These are phyloP conservation scores for Clarias laeviceps DNA, from an alignment of 2,797 vertebrate genomes.

Conservation along the genomic window DNA sequence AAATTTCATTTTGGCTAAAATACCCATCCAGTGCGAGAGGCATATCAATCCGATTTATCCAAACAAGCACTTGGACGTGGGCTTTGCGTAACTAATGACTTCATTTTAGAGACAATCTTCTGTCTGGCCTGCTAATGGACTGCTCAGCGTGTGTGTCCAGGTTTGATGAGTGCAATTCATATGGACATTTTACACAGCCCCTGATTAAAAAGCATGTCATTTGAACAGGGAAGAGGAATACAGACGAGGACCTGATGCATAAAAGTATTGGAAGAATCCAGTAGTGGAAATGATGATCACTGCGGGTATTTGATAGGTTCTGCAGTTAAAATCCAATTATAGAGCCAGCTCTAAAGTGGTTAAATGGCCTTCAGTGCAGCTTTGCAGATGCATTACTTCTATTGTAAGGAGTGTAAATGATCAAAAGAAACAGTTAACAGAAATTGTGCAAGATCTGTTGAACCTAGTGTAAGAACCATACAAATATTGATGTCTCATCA, in stretches of 20 bases:
- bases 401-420: constrained; percentile 66
- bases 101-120: constrained; percentile 81
- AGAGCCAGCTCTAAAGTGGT: constrained; percentile 65
- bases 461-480: constrained; percentile 2
- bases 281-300: constrained; percentile 72
- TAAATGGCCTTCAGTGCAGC: constrained; percentile 66
- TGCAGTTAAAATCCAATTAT: constrained; percentile 73
- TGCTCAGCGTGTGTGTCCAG: constrained; percentile 56
- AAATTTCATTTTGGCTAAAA: constrained; percentile 73
- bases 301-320: constrained; percentile 66
- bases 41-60: constrained; percentile 74
- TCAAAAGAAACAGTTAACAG: constrained; percentile 61
- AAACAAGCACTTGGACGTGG: constrained; percentile 77
- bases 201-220: constrained; percentile 76
- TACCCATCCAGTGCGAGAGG: constrained; percentile 68
- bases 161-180: constrained; percentile 76
- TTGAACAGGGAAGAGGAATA: constrained; percentile 69
- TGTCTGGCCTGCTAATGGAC: constrained; percentile 66
- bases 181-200: constrained; percentile 71
- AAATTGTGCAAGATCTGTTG: constrained; percentile 20
- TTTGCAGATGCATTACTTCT: constrained; percentile 66
- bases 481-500: constrained; percentile 20
- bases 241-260: constrained; percentile 61
- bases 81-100: constrained; percentile 82
- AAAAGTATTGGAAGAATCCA: constrained; percentile 69